Evolutionary conservation across 2,888 invertebrate species (phyloP), one percentile per base, ranked within the genome.

Genomic region (Lepidochrysops patricia): DNA sequence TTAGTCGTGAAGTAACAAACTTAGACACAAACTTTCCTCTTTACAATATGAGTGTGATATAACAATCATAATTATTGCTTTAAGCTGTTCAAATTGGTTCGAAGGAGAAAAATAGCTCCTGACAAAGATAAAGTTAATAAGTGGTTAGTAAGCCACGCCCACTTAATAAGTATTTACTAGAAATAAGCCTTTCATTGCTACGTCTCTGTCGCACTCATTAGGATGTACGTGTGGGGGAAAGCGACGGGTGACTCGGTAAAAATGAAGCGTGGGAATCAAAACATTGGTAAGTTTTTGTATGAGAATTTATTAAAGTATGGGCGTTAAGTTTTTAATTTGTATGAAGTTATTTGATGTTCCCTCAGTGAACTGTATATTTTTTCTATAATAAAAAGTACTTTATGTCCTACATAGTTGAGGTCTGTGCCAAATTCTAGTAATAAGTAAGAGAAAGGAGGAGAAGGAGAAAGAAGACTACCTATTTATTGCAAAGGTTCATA

Each of bases 41-140:
- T n/a, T n/a, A n/a, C n/a, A n/a, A n/a, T n/a, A n/a, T n/a, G n/a
- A n/a, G n/a, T n/a, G n/a, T n/a, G n/a, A n/a, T 9, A 29, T 23
- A 19, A 15, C 3, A 43, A 19, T 23, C 43, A 23, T 43, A 43
- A 43, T 43, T 43, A 43, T 43, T 43, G 13, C 43, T 19, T 43
- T 43, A 43, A 23, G 9, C 19, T 23, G 43, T 43, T 43, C 9
- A 43, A 43, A 43, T 43, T 57, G 19, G 43, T 43, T 43, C 4
- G 23, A 43, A 43, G 19, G 12, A 75, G 72, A 81, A 79, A 79
- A 76, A 81, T 76, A 67, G 69, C 72, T 73, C 67, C 72, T 67
- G 81, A 75, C 63, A 77, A 75, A 82, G 72, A 79, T 82, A 80
- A 80, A 77, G 72, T 77, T 86, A 86, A 86, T 87, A 72, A 85